A percentile compares a stretch with the other conserved stretches of the same genome.
Conservation (phyloP, 2,888 invertebrate species). For the Peribatodes rhomboidaria region DNA sequence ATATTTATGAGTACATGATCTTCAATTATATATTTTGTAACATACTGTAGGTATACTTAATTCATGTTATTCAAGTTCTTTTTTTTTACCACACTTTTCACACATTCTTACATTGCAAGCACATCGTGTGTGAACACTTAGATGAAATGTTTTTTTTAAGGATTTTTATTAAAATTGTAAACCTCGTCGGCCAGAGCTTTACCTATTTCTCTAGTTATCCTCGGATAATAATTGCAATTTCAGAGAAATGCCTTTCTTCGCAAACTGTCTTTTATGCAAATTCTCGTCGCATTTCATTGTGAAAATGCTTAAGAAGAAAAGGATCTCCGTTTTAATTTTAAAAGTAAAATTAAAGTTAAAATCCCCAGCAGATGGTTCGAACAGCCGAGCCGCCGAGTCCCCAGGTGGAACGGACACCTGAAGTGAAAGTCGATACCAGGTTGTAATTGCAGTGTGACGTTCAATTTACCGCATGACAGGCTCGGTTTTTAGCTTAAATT, state of each 20-base stretch:
- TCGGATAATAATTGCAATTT: neutral
- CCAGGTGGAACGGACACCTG: slow-evolving; percentile 12
- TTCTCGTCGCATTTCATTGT: neutral
- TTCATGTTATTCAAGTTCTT: too few relatives aligned
- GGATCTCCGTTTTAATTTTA: slow-evolving; percentile 11
- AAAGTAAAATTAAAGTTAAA: slow-evolving; percentile 18
- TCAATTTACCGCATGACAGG: slow-evolving; percentile 40
- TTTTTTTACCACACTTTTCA: too few relatives aligned
- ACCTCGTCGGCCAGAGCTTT: too few relatives aligned
- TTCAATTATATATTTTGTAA: too few relatives aligned
- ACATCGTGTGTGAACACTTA: too few relatives aligned
- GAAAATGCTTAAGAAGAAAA: slow-evolving; percentile 4
- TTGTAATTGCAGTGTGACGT: slow-evolving; percentile 41
- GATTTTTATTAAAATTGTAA: too few relatives aligned
- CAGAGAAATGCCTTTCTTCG: neutral
- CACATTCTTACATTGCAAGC: too few relatives aligned
- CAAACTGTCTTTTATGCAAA: neutral
- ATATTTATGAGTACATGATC: too few relatives aligned
- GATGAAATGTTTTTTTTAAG: too few relatives aligned
- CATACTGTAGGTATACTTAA: too few relatives aligned
- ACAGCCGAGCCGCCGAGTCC: neutral
- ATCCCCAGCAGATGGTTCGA: neutral
- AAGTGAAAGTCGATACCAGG: slow-evolving; percentile 24
- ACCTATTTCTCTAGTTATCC: too few relatives aligned
- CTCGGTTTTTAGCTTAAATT: slow-evolving; percentile 4